Base-by-base conservation (phyloP, 1,140 invertebrate genomes). In the Brachionus rotundiformis region DNA sequence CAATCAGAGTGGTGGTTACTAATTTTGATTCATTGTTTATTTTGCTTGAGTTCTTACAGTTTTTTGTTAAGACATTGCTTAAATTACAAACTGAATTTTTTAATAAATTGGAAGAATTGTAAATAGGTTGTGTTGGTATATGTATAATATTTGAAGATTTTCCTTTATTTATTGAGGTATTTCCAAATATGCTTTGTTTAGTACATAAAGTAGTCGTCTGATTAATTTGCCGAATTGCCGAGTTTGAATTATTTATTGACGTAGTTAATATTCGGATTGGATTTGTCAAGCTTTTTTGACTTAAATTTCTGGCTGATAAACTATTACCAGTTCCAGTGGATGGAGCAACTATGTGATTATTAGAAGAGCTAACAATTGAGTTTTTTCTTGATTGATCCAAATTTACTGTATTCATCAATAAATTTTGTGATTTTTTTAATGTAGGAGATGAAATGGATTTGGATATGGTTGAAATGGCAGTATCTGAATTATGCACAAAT, bases 141-240 rank as follows among this genome's bases (percentile, higher is more conserved):
- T 68, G 63, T 7, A 68, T 33, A 6, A 68, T 68, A 39, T 39
- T 68, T 6, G 63, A 68, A 1, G 29, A 8, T 19, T 19, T 36
- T 36, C 16, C 8, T 33, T 68, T 33, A 3, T 68, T 33, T 13
- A 36, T 36, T 33, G 63, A 19, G 16, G 6, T 36, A 68, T 68
- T 68, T 4, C 31, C 29, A 0, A 36, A n/a, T 19, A 54, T 54
- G 23, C 23, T 54, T 5, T 4, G 47, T 0, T 19, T 54, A 23
- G n/a, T 19, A 25, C 47, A 54, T 7, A 68, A 11, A 33, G 63
- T 68, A 16, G 63, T 68, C 6, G 63, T 68, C 23, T 68, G 63
- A 39, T 68, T 68, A 19, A 68, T 68, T 33, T 68, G 63, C n/a
- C 63, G 63, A 33, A 68, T 68, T 16, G 63, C 63, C 7, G 27